Percentiles rank a stretch among this genome's conserved stretches.
These are phyloP conservation scores for Enteromius unitaeniatus DNA, from an alignment of 2,797 vertebrate species.

Conservation along the genomic window DNA sequence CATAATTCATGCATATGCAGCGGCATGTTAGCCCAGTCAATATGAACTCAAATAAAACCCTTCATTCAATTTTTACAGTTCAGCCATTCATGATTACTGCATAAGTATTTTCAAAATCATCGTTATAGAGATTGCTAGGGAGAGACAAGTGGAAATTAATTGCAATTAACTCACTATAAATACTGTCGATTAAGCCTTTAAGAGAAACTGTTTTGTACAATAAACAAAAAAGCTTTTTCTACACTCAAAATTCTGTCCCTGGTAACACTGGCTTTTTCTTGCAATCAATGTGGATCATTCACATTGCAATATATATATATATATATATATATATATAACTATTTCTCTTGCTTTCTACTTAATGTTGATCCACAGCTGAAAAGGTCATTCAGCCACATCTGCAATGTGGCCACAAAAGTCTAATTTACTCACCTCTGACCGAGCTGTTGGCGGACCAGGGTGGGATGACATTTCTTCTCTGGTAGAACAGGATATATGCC, in stretches of 20 bases:
- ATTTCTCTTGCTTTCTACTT: not conserved
- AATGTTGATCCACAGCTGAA: not conserved
- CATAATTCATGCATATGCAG: not conserved
- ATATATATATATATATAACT: too few species aligned
- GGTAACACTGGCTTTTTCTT: not conserved
- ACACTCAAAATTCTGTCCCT: not conserved
- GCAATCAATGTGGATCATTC: not conserved
- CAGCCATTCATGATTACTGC: not conserved
- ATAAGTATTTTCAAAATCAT: not conserved
- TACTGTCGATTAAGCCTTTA: not conserved
- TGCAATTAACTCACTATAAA: not conserved
- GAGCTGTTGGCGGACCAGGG: constrained; percentile 87
- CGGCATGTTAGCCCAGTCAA: not conserved
- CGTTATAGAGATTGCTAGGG: too few species aligned
- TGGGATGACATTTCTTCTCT: constrained; percentile 86
- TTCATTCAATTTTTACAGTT: not conserved
- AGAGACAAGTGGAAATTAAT: not conserved
- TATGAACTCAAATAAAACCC: not conserved
- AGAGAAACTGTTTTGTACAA: not conserved
- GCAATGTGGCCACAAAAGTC: not conserved
- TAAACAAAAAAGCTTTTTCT: not conserved
- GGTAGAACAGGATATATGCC: constrained; percentile 96
- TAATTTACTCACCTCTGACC: constrained; percentile 77
- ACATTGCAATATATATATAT: too few species aligned
- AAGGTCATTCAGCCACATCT: not conserved